Evolutionary conservation across 2,113 vertebrate species (phyloP), one percentile per base, ranked within the genome.

Genomic region (Naja naja): DNA sequence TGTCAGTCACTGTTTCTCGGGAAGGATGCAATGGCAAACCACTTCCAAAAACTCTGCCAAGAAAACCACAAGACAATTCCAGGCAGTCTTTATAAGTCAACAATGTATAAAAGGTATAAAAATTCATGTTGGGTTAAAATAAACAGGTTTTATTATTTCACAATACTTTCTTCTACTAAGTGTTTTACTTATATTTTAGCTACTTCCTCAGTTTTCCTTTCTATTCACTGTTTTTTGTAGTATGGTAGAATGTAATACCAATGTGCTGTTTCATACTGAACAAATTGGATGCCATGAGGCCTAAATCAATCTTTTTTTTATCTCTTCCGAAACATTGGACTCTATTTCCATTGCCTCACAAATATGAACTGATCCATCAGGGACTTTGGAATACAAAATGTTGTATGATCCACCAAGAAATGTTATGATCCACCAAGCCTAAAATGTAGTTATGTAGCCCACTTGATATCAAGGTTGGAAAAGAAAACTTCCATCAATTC

Each of bases 201-300:
- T 85, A 58, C 54, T 69, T 69, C 18, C 14, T 47, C n/a, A 39
- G 45, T 20, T 90, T 86, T n/a, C 23, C n/a, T 18, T 39, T 39
- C 45, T 64, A n/a, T 81, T 34, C n/a, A 8, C 30, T 56, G 20
- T 34, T 92, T 89, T 92, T 81, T 89, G 58, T 53, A 56, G 64
- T 54, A 85, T 45, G 27, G 12, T 60, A 58, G 88, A 90, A 90
- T 43, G 54, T 93, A 86, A 93, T 93, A 86, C 52, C 60, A 86
- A 88, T 39, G 11, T 60, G n/a, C 45, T 30, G 74, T 85, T 85
- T n/a, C 47, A n/a, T 43, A 47, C 74, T 30, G n/a, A 93, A 93
- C 88, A 93, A 89, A 93, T 49, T 89, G 53, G 53, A 52, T 90
- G 60, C 88, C 92, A 81, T 86, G 74, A 8, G 45, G 45, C 54